Base-by-base conservation (phyloP, 2,888 invertebrate species). In the Oeneis ivallda region DNA sequence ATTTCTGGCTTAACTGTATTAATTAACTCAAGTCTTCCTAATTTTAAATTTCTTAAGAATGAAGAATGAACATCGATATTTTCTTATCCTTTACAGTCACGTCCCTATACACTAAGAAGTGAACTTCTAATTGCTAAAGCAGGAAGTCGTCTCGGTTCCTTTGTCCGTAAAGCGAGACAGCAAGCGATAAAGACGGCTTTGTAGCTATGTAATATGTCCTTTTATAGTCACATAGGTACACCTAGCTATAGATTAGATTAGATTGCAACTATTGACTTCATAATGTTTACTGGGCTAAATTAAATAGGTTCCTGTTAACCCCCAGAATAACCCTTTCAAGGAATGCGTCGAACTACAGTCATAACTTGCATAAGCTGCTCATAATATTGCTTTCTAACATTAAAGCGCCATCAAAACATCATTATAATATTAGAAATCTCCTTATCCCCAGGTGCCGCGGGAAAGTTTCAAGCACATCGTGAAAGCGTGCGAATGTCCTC, bases 401-500 rank as follows among this genome's bases (percentile, higher is more conserved):
- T 13, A 34, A 32, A 49, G 45, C 39, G 37, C 10, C 60, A 60
- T 49, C 60, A 49, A 50, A 49, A 60, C 60, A 37, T 50, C 47
- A 39, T 60, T 60, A 60, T 58, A 34, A 45, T 53, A 47, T 43
- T 43, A 59, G 50, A 59, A 50, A 50, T 53, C 50, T 50, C 17
- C 43, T 37, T 62, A 53, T 69, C 64, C 62, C 54, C 85, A 92
- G 92, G 92, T 94, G 67, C 93, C 93, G 60, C 92, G 93, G 68
- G 93, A 94, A 69, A 94, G 94, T 74, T 93, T 95, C 85, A 94
- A 95, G 75, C 93, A 90, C 82, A 94, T 95, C 77, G 93, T 95
- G 47, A 94, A 97, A 93, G 96, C 98, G 39, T 97, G 97, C 87
- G 97, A 97, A 73, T 93, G 98, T 75, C 98, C 99, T 11, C 93